These are phyloP conservation scores for Leptinotarsa defecta DNA, from an alignment of 1,140 invertebrate species.

Conservation along the genomic window DNA sequence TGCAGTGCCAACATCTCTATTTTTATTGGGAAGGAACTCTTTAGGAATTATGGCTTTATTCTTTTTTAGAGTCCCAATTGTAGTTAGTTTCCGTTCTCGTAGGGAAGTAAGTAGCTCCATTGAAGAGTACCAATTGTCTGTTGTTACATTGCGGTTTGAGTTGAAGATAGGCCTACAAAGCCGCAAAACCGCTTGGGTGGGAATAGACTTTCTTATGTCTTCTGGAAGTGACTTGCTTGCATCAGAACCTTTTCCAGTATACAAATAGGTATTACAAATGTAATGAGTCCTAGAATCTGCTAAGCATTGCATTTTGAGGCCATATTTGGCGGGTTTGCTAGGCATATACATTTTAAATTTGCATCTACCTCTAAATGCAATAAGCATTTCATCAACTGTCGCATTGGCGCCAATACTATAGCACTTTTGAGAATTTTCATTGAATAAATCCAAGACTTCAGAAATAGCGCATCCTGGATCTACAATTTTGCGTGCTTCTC, in stretches of 20 bases:
- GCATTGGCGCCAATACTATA: conserved; percentile 7
- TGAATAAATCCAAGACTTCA: conserved; percentile 23
- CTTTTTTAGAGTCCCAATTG: conserved; percentile 47
- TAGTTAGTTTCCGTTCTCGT: conserved; percentile 45
- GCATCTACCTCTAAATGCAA: conserved; percentile 25
- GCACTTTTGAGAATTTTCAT: conserved; percentile 15
- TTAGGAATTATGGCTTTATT: conserved; percentile 50
- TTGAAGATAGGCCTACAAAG: conserved; percentile 34
- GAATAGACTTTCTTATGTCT: conserved; percentile 13
- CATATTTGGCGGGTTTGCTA: conserved; percentile 29
- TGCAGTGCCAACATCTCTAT: neutral
- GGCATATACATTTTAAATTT: conserved; percentile 30
- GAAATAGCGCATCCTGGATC: conserved; percentile 23
- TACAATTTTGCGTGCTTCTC: conserved; percentile 22
- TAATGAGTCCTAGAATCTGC: conserved; percentile 28
- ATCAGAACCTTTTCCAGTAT: conserved; percentile 26
- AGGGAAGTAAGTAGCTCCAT: conserved; percentile 39
- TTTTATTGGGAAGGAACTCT: conserved; percentile 42
- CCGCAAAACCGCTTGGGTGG: conserved; percentile 14
- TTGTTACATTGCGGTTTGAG: conserved; percentile 46
- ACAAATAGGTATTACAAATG: conserved; percentile 30
- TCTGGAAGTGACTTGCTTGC: conserved; percentile 21
- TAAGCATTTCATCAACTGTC: conserved; percentile 27
- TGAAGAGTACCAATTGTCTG: conserved; percentile 49
- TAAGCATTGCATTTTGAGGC: conserved; percentile 30